These are phyloP conservation scores for Alethe castanea DNA, from an alignment of 2,113 vertebrate genomes.

Conservation along the genomic window DNA sequence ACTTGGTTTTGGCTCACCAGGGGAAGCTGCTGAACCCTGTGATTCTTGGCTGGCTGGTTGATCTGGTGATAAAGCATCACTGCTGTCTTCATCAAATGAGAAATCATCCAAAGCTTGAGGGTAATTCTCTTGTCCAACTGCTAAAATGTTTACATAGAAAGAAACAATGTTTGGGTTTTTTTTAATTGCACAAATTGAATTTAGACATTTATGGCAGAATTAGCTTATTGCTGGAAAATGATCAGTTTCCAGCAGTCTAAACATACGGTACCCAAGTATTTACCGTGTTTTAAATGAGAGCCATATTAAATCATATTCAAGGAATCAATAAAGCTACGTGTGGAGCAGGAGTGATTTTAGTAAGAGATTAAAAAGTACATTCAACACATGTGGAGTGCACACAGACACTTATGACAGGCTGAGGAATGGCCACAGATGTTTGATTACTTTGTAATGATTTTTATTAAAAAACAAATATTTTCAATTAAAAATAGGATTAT, in stretches of 20 bases:
- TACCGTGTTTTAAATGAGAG: background rate
- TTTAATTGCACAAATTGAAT: background rate
- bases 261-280: background rate
- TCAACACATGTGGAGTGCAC: background rate
- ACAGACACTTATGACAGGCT: background rate
- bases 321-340: background rate
- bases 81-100: slow-evolving; percentile 94
- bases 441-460: background rate
- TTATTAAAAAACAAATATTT: background rate
- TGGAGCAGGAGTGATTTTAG: background rate
- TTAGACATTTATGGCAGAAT: background rate
- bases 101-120: slow-evolving; percentile 83
- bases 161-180: background rate
- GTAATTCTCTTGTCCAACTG: slow-evolving; percentile 87
- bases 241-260: background rate
- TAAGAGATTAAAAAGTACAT: background rate
- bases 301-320: background rate
- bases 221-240: background rate
- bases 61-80: slow-evolving; percentile 93
- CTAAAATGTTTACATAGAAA: slow-evolving; percentile 36
- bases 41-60: slow-evolving; percentile 96
- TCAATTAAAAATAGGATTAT: background rate
- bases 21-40: slow-evolving; percentile 86
- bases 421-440: background rate
- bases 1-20: slow-evolving; percentile 79